These are phyloP conservation scores for Drosophila kambysellisi DNA, from an alignment of 2,888 invertebrate genomes.

Conservation along the genomic window DNA sequence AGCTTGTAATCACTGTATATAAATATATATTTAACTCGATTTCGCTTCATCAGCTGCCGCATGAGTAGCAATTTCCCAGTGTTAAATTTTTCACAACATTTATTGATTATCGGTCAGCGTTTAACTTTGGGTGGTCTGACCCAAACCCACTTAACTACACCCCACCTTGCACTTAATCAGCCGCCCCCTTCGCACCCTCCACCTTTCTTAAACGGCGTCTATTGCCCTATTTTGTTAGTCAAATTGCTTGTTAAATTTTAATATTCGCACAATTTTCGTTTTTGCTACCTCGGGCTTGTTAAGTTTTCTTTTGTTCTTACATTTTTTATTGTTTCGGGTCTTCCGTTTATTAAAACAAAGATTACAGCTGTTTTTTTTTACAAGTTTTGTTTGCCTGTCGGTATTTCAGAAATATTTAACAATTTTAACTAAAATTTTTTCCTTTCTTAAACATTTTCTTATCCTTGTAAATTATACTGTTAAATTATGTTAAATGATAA, in stretches of 20 bases:
- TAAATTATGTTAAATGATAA: not conserved
- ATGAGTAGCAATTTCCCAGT: conserved; percentile 64
- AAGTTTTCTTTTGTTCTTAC: conserved; percentile 34
- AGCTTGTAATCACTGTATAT: too few relatives aligned
- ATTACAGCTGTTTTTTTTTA: not conserved
- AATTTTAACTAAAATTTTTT: not conserved
- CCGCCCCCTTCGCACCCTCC: not conserved
- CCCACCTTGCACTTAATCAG: not conserved
- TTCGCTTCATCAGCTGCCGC: conserved; percentile 57
- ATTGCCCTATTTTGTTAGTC: conserved; percentile 39
- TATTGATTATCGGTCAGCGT: conserved; percentile 69
- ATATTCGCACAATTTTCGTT: conserved; percentile 53
- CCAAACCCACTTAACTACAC: not conserved
- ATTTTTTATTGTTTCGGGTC: not conserved
- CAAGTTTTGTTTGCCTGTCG: not conserved
- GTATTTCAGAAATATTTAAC: not conserved
- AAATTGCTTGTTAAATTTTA: conserved; percentile 63
- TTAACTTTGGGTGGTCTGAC: conserved; percentile 18
- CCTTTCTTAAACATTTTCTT: not conserved
- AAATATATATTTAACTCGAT: too few relatives aligned
- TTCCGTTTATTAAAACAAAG: not conserved
- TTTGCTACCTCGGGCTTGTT: conserved; percentile 38
- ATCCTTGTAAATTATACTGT: not conserved
- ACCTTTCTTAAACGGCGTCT: not conserved
- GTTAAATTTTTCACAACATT: conserved; percentile 63